These are phyloP conservation scores for Percopsis omiscomaycus DNA, from an alignment of 2,797 vertebrate genomes.

Conservation along the genomic window DNA sequence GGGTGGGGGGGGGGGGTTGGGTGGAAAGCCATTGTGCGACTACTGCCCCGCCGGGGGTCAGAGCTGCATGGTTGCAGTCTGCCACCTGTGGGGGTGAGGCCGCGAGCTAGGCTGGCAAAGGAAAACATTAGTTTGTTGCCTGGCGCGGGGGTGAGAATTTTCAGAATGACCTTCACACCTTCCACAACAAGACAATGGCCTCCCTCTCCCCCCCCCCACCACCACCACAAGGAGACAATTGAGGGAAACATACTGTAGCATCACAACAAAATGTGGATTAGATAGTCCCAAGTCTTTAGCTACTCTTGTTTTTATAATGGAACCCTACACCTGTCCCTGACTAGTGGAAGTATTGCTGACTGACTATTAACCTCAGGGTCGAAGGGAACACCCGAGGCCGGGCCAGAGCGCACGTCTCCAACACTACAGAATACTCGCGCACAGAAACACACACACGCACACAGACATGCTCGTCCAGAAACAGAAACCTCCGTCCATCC, in stretches of 20 bases:
- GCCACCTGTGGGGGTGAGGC: slow-evolving; percentile 40
- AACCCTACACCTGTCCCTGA: slow-evolving; percentile 1
- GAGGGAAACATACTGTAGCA: too few species aligned
- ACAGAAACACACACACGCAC: not conserved
- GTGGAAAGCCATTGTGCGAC: slow-evolving; percentile 26
- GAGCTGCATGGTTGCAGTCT: slow-evolving; percentile 27
- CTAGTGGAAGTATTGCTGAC: slow-evolving; percentile 16
- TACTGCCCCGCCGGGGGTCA: slow-evolving; percentile 40
- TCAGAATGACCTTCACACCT: slow-evolving; percentile 71
- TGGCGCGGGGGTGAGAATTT: slow-evolving; percentile 31
- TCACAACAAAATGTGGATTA: too few species aligned
- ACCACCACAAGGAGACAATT: too few species aligned
- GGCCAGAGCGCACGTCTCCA: slow-evolving; percentile 13
- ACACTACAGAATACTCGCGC: slow-evolving; percentile 13
- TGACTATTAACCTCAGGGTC: slow-evolving; percentile 55
- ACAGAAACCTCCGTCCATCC: slow-evolving; percentile 46
- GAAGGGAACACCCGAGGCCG: slow-evolving; percentile 39
- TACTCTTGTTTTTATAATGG: too few species aligned
- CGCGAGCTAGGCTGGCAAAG: slow-evolving; percentile 16
- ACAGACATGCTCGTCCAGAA: not conserved
- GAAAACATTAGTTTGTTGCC: slow-evolving; percentile 4
- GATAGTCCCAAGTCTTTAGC: too few species aligned
- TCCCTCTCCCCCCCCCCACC: too few species aligned
- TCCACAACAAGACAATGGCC: slow-evolving; percentile 33
- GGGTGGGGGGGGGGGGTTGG: not conserved